These are phyloP conservation scores for Drosophila macrospina DNA, from an alignment of 2,888 invertebrate species.

Conservation along the genomic window DNA sequence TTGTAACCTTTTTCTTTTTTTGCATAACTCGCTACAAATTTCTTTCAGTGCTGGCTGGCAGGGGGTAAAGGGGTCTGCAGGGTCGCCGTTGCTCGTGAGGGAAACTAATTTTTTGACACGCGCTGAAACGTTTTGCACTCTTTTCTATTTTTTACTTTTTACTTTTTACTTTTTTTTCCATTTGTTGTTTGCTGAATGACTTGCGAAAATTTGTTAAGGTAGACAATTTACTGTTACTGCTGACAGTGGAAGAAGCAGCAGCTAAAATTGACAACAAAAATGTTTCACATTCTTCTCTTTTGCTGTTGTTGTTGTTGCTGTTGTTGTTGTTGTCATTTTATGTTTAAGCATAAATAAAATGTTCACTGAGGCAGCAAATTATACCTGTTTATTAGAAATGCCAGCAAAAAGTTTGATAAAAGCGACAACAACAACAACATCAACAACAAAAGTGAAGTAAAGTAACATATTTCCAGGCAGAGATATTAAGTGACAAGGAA, in stretches of 20 bases:
- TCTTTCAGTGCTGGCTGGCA: constrained; percentile 25
- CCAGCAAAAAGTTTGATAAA: not conserved
- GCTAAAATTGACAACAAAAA: constrained; percentile 23
- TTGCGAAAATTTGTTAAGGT: constrained; percentile 55
- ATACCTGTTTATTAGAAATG: constrained; percentile 28
- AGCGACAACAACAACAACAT: not conserved
- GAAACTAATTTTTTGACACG: constrained; percentile 78
- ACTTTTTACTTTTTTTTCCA: constrained; percentile 1
- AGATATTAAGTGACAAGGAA: constrained; percentile 3
- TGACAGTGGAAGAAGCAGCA: constrained; percentile 2
- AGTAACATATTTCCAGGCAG: not conserved
- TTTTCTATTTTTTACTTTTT: constrained; percentile 1
- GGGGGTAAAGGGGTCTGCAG: constrained; percentile 23
- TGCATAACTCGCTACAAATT: constrained; percentile 78
- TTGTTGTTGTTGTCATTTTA: too few relatives aligned
- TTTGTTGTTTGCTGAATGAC: constrained; percentile 53
- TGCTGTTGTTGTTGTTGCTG: too few relatives aligned
- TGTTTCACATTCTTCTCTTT: constrained; percentile 14
- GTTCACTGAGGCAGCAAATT: constrained; percentile 34
- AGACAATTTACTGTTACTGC: constrained; percentile 33
- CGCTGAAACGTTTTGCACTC: constrained; percentile 55
- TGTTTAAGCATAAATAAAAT: constrained; percentile 23
- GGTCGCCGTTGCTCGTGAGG: constrained; percentile 57
- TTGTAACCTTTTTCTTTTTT: constrained; percentile 60
- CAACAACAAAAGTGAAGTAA: constrained; percentile 1